A percentile compares a stretch with the other conserved stretches of the same genome.
These are phyloP conservation scores for Zygogramma bicolorata DNA, from an alignment of 2,888 invertebrate genomes.

Conservation along the genomic window DNA sequence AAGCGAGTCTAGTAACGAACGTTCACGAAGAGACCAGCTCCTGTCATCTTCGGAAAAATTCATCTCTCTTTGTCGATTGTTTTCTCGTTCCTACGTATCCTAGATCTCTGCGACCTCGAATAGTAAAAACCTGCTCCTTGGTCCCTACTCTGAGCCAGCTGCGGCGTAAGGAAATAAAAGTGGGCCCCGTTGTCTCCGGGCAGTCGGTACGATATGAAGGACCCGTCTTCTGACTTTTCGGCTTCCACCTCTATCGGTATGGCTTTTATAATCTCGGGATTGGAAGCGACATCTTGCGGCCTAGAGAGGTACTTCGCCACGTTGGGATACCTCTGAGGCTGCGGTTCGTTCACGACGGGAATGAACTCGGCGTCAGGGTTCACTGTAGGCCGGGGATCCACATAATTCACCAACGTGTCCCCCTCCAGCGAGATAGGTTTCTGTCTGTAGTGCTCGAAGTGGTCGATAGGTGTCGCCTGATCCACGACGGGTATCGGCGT, in stretches of 20 bases:
- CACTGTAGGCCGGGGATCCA: conserved; percentile 74
- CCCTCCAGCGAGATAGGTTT: conserved; percentile 69
- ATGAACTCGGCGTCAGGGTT: conserved; percentile 77
- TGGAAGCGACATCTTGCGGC: conserved; percentile 29
- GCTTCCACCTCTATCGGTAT: conserved; percentile 49
- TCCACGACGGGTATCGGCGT: conserved; percentile 57
- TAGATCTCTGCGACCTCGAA: conserved; percentile 52
- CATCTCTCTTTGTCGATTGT: conserved; percentile 48
- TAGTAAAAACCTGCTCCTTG: conserved; percentile 61
- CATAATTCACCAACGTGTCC: conserved; percentile 80
- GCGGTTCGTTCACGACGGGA: conserved; percentile 45
- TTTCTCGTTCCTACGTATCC: conserved; percentile 48
- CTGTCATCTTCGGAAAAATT: conserved; percentile 36
- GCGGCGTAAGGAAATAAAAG: conserved; percentile 83
- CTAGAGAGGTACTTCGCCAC: conserved; percentile 49
- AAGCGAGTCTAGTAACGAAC: conserved; percentile 28
- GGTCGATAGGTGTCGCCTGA: conserved; percentile 16
- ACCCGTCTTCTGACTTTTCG: conserved; percentile 57
- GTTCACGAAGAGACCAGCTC: conserved; percentile 23
- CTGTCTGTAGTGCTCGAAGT: conserved; percentile 48
- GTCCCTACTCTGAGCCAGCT: conserved; percentile 67
- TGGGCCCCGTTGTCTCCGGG: conserved; percentile 84
- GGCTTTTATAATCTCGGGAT: conserved; percentile 60
- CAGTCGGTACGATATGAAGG: conserved; percentile 78
- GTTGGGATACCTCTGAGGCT: conserved; percentile 48